Base-by-base conservation (phyloP, 64 coral and sea anemone genomes). In the Dendronephthya gigantea region DNA sequence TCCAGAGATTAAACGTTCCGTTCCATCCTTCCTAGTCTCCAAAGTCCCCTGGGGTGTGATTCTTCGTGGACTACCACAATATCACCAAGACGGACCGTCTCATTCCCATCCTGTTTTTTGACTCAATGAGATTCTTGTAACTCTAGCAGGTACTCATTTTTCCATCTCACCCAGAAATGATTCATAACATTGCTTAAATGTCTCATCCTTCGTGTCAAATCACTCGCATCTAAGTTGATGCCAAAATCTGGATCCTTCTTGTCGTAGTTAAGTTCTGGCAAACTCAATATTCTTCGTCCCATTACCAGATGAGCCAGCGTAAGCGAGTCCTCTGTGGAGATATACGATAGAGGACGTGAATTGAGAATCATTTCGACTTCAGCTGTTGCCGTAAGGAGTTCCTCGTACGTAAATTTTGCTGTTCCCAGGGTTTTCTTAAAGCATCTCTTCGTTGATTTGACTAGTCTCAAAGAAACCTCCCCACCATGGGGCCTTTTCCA, bases 51-150 rank as follows among this genome's bases (percentile, higher is more conserved):
- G 6, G 69, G 69, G 2, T 1, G 30, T 4, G 30, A 27, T 13
- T 75, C 69, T 22, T 75, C 69, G 30, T 75, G 69, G 11, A 75
- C 69, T 14, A 75, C 69, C 6, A 75, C 69, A 75, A 75, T 75
- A 38, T 75, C 69, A 2, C 23, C 6, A 29, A 75, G 12, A 7
- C 11, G 7, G 11, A 75, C 69, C 2, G 69, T 11, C 34, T 38
- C n/a, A 33, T 31, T 33, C 34, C 69, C 69, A 15, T 13, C 11
- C 28, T 7, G 9, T 14, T 34, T 75, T 32, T 27, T 16, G 17
- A 15, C n/a, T 31, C 69, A 30, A 29, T 75, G 69, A 75, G 69
- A 27, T 31, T 75, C 25, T 12, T 30, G 69, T 4, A 75, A 27
- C 25, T 75, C 69, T 4, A 75, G 3, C 35, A 75, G 15, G 35